A percentile compares a stretch with the other conserved stretches of the same genome.
These are phyloP conservation scores for Galaxias olidus DNA, from an alignment of 2,797 vertebrate genomes.

Conservation along the genomic window DNA sequence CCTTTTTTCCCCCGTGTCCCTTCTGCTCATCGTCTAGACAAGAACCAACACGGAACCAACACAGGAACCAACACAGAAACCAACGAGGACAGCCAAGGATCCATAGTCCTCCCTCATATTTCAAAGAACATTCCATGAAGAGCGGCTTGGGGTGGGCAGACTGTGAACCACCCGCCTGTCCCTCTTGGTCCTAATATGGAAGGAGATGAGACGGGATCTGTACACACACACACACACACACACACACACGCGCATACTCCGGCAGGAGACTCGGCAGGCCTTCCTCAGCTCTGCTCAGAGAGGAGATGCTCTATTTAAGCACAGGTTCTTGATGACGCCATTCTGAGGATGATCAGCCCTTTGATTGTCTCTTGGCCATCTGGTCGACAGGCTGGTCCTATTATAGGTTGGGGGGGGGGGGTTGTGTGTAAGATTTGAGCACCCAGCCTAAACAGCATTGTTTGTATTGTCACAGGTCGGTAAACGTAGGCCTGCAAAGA, in stretches of 20 bases:
- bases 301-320: no score
- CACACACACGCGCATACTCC: no score
- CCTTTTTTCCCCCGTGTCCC: slow-evolving; percentile 13
- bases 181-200: not conserved
- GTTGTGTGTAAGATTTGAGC: not conserved
- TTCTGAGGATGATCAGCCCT: not conserved
- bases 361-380: not conserved
- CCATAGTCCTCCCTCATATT: not conserved
- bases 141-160: no score
- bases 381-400: not conserved
- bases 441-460: not conserved
- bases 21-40: slow-evolving; percentile 31
- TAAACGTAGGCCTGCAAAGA: not conserved
- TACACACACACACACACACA: not conserved
- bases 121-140: not conserved
- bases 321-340: slow-evolving; percentile 13
- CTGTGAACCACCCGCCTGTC: not conserved
- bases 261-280: no score
- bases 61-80: slow-evolving; percentile 18
- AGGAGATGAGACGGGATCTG: not conserved
- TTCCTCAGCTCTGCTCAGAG: no score
- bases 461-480: not conserved
- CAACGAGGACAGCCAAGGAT: not conserved
- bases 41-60: slow-evolving; percentile 13
- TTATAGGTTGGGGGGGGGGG: no score